Base-by-base conservation (phyloP, 1,140 invertebrate genomes). In the Oncopodura yosiiana region DNA sequence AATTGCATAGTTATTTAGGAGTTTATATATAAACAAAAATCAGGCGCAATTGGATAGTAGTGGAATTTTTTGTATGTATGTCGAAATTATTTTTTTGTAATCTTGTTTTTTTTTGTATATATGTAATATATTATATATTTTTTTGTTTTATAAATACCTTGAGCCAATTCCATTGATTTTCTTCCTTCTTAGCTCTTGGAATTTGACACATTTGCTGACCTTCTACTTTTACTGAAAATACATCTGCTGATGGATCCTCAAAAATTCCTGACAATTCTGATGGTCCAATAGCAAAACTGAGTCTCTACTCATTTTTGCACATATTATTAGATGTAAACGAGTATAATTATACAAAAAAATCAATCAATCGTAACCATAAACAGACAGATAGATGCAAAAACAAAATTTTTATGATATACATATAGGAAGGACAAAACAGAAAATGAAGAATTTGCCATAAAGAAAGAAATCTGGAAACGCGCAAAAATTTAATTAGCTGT, bases 81-180 rank as follows among this genome's bases (percentile, higher is more conserved):
- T n/a, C n/a, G n/a, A n/a, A n/a, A n/a, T n/a, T n/a, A n/a, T n/a
- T n/a, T n/a, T n/a, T n/a, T n/a, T n/a, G n/a, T n/a, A n/a, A n/a
- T n/a, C n/a, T n/a, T n/a, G n/a, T n/a, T n/a, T n/a, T n/a, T n/a
- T n/a, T n/a, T n/a, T n/a, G n/a, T n/a, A n/a, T n/a, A n/a, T n/a
- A n/a, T n/a, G n/a, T n/a, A n/a, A n/a, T n/a, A n/a, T 34, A 8
- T 9, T 9, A 21, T 21, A 49, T 3, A 49, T 8, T 32, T 29
- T 19, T 34, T 51, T 29, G 23, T n/a, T 27, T 38, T 38, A 26
- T 45, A 11, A 30, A 43, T 62, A 80, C 78, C 78, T 80, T 79
- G 66, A 80, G 69, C 78, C 78, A 79, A 69, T 74, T 76, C 78
- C 78, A 80, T 71, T 79, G 75, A 60, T 72, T 71, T 67, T 73